Percentiles rank a stretch among this genome's conserved stretches.
phyloP scores from a whole-genome alignment of 2,797 vertebrate genomes.

The Sebastes flavidus region DNA sequence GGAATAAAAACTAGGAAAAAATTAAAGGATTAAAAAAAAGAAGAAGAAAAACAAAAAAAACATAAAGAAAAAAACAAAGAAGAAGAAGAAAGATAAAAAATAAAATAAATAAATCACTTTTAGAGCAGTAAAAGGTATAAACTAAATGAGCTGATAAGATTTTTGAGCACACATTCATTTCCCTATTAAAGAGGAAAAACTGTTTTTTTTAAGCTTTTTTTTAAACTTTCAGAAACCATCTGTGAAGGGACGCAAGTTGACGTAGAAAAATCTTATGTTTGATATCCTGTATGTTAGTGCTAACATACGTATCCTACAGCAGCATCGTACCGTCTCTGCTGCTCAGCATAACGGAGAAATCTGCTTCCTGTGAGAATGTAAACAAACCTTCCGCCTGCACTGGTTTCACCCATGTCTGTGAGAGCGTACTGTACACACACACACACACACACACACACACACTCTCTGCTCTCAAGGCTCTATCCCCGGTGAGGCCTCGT shows the following conservation, averaged over 20 bases:
- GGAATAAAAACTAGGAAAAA: too few relatives aligned
- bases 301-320: not conserved
- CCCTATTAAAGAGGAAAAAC: not conserved
- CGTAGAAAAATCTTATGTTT: not conserved
- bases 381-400: constrained; percentile 47
- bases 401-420: constrained; percentile 14
- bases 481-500: constrained; percentile 48
- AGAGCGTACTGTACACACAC: not conserved
- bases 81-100: too few relatives aligned
- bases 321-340: not conserved
- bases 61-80: too few relatives aligned
- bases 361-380: constrained; percentile 66
- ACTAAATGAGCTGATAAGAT: not conserved
- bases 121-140: not conserved
- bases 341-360: constrained; percentile 23
- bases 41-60: too few relatives aligned
- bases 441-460: constrained; percentile 17
- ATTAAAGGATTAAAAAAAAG: too few relatives aligned
- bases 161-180: not conserved
- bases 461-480: constrained; percentile 50
- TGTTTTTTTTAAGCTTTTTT: not conserved
- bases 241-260: not conserved
- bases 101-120: not conserved
- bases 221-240: not conserved
- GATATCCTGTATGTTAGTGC: constrained; percentile 4